Evolutionary conservation across 2,113 vertebrate genomes (phyloP).

Genomic region (Malurus elegans): DNA sequence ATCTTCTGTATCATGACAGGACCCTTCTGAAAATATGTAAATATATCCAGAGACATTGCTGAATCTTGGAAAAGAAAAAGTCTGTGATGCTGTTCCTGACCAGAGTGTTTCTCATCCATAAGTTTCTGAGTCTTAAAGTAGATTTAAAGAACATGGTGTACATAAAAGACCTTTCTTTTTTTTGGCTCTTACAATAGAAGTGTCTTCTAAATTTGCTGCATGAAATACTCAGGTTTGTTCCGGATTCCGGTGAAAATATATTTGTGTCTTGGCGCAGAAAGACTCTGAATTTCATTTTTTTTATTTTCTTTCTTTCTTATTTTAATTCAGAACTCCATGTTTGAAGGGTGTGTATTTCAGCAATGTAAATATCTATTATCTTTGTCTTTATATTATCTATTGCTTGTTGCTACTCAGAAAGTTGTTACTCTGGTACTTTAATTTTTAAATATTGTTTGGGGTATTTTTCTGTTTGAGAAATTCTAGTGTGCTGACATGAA

Average conservation of each 20-base stretch:
- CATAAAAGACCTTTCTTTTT: not conserved
- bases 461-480: not conserved
- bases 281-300: not conserved
- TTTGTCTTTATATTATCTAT: not conserved
- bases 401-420: not conserved
- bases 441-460: not conserved
- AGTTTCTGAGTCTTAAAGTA: not conserved
- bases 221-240: not conserved
- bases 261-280: not conserved
- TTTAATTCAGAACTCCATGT: not conserved
- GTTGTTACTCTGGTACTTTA: not conserved
- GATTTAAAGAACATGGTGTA: not conserved
- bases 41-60: not conserved
- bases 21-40: not conserved
- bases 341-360: not conserved
- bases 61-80: not conserved
- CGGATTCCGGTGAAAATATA: not conserved
- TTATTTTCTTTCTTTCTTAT: not conserved
- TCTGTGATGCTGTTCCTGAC: not conserved
- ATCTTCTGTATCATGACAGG: not conserved
- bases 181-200: not conserved
- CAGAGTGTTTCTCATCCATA: not conserved
- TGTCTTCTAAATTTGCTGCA: not conserved
- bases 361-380: not conserved
- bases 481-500: not conserved